Evolutionary conservation across 2,797 vertebrate genomes (phyloP).

Genomic region (Chelon auratus): DNA sequence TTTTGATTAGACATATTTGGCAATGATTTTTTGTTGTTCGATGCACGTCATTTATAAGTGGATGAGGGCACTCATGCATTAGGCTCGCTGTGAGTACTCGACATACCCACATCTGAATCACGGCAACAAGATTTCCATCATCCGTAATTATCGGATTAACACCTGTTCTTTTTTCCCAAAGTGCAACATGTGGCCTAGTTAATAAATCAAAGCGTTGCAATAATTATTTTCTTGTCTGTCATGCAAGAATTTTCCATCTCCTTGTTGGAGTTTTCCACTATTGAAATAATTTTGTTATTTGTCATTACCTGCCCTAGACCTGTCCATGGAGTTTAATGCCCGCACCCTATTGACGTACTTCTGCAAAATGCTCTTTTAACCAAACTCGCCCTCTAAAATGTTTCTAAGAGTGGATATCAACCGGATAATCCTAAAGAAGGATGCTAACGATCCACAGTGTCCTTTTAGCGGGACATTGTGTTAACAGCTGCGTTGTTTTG

Average conservation of each 20-base stretch:
- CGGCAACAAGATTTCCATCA: constrained; percentile 37
- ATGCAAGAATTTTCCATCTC: constrained; percentile 12
- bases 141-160: constrained; percentile 43
- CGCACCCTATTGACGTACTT: not conserved
- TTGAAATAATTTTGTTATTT: not conserved
- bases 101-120: constrained; percentile 31
- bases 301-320: not conserved
- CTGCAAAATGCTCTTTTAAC: not conserved
- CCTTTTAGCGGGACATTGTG: too few species aligned
- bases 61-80: constrained; percentile 15
- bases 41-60: constrained; percentile 30
- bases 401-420: constrained; percentile 14
- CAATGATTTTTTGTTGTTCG: constrained; percentile 45
- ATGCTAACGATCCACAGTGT: constrained; percentile 16
- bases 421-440: constrained; percentile 32
- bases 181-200: constrained; percentile 8
- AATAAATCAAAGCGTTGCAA: constrained; percentile 3
- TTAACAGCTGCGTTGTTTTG: not conserved
- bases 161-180: not conserved
- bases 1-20: constrained; percentile 2
- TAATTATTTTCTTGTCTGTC: not conserved
- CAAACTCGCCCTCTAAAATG: not conserved
- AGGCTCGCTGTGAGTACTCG: not conserved
- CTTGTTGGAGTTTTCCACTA: not conserved
- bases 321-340: not conserved